These are phyloP conservation scores for Sericinus montela DNA, from an alignment of 2,888 invertebrate genomes.

Conservation along the genomic window DNA sequence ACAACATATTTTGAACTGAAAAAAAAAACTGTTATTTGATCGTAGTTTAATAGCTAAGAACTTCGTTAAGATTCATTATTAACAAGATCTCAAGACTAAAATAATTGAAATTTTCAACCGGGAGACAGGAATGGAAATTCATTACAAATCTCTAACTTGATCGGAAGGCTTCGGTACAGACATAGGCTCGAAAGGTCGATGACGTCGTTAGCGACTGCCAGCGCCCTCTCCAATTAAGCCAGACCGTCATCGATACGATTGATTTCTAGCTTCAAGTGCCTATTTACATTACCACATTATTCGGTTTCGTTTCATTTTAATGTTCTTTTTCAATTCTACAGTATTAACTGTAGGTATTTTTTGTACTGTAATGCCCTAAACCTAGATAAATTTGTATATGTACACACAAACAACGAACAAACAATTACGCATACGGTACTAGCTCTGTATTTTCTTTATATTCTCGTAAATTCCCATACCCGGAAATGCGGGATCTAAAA, in stretches of 20 bases:
- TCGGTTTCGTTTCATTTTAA: background rate
- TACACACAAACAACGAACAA: no score
- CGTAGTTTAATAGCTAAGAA: no score
- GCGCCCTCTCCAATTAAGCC: slow-evolving; percentile 26
- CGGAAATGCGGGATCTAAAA: no score
- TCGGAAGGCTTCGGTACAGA: slow-evolving; percentile 1
- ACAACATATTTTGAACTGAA: no score
- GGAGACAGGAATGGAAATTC: background rate
- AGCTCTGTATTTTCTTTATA: no score
- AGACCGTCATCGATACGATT: slow-evolving; percentile 15
- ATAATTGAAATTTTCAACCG: background rate
- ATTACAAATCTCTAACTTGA: background rate
- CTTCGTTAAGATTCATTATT: no score
- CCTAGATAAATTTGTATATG: no score
- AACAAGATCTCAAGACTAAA: background rate
- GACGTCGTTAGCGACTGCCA: slow-evolving; percentile 26
- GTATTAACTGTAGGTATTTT: no score
- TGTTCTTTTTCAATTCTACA: background rate
- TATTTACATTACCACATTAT: slow-evolving; percentile 12
- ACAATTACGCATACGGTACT: no score
- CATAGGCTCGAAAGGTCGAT: slow-evolving; percentile 12
- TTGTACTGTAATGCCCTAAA: no score
- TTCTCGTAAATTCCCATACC: no score
- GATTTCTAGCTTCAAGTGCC: slow-evolving; percentile 7
- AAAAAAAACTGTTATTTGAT: no score